Base-by-base conservation (phyloP, 2,797 vertebrate genomes). In the Sebastes oblongus region DNA sequence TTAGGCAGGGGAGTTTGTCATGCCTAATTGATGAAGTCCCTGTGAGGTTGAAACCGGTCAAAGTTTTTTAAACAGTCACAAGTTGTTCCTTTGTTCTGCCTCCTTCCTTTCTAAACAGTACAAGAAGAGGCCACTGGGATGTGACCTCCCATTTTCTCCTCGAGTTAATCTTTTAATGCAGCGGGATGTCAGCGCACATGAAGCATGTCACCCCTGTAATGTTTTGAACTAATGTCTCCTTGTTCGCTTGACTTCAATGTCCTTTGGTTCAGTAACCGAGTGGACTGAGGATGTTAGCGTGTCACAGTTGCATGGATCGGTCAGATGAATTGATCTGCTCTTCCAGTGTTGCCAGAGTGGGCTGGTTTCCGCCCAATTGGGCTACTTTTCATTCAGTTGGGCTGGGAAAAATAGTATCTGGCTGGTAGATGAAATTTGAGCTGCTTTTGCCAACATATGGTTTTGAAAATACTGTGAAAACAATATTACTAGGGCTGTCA, bases 261-360 rank as follows among this genome's bases (percentile, higher is more conserved):
- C 39, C 30, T 36, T 39, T 34, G 60, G 34, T 52, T 78, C 39
- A 55, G 24, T 27, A 30, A 75, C 54, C 27, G 22, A 60, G 61
- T 62, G 62, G 78, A 80, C 74, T 62, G 55, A 71, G 64, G 64
- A 82, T 34, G 50, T 32, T 52, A 60, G 29, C 42, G 59, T 61
- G 46, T 78, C 67, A 34, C 42, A 39, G 36, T 8, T 25, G 55
- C 55, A 66, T 72, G 65, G 39, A 52, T 77, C 73, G 32, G 22
- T 46, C 42, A 8, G n/a, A 75, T 6, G 11, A 30, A 25, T 46
- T 32, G n/a, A 55, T 4, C 24, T 55, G 69, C 69, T 69, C 16
- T 83, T 81, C 46, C 22, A 16, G 42, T 46, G 42, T 2, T 46
- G 42, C 42, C 42, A 46, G 42, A 46, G 39, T 42, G 3, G 42